A percentile compares a stretch with the other conserved stretches of the same genome.
These are phyloP conservation scores for Oenanthe oenanthe DNA, from an alignment of 2,113 vertebrate genomes.

Conservation along the genomic window DNA sequence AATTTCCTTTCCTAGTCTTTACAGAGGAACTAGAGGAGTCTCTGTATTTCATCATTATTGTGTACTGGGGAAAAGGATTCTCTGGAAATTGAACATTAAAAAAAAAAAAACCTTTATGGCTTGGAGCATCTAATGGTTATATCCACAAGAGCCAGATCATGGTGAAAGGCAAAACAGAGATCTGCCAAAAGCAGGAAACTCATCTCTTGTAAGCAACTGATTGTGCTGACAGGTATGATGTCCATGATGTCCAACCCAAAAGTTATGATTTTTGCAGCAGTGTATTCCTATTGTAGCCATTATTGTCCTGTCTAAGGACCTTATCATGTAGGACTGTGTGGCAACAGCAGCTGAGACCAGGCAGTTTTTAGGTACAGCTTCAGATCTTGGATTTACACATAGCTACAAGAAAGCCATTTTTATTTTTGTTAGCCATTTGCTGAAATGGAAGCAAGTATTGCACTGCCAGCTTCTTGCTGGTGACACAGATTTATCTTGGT, in stretches of 20 bases:
- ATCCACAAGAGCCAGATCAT: fast-evolving
- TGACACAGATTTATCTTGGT: slow-evolving; percentile 41
- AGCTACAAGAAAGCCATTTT: background rate
- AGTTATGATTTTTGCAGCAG: background rate
- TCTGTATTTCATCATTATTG: background rate
- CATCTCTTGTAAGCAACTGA: background rate
- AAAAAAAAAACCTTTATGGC: background rate
- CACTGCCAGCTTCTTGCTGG: background rate
- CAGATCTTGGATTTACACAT: background rate
- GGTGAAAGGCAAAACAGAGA: background rate
- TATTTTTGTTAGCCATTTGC: background rate
- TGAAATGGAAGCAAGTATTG: background rate
- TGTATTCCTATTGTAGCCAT: background rate
- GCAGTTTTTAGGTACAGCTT: background rate
- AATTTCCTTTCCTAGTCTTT: background rate
- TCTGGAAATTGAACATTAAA: background rate
- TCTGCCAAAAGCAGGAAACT: background rate
- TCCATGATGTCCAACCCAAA: background rate
- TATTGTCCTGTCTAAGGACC: background rate
- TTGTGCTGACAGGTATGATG: background rate
- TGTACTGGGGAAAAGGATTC: background rate
- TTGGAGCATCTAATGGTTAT: background rate
- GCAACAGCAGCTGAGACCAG: background rate
- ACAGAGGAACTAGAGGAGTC: background rate
- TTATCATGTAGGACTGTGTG: background rate